These are phyloP conservation scores for Gymnorhina tibicen DNA, from an alignment of 2,113 vertebrate species.

Conservation along the genomic window DNA sequence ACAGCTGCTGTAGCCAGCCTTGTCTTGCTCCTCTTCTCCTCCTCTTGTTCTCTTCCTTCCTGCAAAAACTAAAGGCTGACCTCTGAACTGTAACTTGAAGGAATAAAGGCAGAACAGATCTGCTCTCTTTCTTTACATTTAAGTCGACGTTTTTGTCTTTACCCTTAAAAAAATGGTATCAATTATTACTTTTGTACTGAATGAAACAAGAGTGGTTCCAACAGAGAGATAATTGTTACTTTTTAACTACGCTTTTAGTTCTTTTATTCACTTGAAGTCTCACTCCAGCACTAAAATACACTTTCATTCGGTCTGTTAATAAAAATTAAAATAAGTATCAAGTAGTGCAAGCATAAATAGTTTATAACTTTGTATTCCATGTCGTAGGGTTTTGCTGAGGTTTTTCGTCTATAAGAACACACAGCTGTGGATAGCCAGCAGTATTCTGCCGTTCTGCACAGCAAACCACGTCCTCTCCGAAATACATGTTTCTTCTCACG, in stretches of 20 bases:
- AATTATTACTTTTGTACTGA: background rate
- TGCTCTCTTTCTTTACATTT: background rate
- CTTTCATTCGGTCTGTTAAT: background rate
- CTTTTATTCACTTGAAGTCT: background rate
- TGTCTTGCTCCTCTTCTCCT: background rate
- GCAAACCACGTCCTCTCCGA: background rate
- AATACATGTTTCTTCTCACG: background rate
- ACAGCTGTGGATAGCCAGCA: background rate
- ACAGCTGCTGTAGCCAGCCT: background rate
- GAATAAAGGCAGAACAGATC: background rate
- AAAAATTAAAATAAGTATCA: background rate
- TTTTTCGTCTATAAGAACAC: background rate
- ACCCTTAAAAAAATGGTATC: fast-evolving
- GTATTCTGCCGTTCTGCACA: background rate
- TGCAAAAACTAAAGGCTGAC: background rate
- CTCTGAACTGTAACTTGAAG: background rate
- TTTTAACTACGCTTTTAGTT: background rate
- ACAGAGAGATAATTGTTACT: background rate
- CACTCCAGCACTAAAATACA: background rate
- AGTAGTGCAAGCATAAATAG: background rate
- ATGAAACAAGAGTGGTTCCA: background rate
- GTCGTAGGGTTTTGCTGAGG: background rate
- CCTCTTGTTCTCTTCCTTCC: background rate
- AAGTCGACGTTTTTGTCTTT: background rate
- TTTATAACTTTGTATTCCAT: fast-evolving